Evolutionary conservation across 2,888 invertebrate species (phyloP).

Genomic region (Lepetodrilus schrolli): DNA sequence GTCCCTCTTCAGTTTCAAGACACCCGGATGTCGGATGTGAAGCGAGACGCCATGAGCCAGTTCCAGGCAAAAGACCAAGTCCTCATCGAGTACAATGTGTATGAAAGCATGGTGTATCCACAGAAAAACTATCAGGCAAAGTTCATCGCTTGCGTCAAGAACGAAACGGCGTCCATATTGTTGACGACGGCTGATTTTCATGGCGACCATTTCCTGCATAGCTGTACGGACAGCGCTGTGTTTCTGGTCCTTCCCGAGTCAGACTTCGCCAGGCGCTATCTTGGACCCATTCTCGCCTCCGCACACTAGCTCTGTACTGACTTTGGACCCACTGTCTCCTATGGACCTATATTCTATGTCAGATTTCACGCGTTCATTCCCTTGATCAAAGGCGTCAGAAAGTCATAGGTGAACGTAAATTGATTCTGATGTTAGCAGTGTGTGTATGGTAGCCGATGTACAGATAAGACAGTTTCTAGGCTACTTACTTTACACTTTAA

Average conservation of each 20-base stretch:
- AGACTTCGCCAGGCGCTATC: conserved; percentile 53
- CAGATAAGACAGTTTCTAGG: no score
- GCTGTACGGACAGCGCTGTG: conserved; percentile 50
- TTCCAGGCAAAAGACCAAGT: conserved; percentile 56
- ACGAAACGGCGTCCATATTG: conserved; percentile 58
- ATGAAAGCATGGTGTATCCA: conserved; percentile 59
- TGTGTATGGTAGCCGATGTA: no score
- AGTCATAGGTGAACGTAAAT: no score
- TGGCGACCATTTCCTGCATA: conserved; percentile 54
- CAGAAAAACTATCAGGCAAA: conserved; percentile 53
- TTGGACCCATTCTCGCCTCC: conserved; percentile 53
- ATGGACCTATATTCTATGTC: no score
- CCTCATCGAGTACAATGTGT: conserved; percentile 67
- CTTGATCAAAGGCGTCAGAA: no score
- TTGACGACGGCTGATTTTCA: conserved; percentile 65
- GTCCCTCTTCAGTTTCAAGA: conserved; percentile 52
- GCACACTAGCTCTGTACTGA: conserved; percentile 13
- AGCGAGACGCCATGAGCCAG: conserved; percentile 46
- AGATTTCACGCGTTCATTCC: no score
- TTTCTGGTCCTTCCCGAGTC: conserved; percentile 52
- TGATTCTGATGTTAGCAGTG: no score
- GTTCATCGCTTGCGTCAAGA: conserved; percentile 62
- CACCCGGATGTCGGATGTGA: conserved; percentile 53
- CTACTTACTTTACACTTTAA: no score
- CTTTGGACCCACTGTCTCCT: no score